Percentiles rank a stretch among this genome's conserved stretches.
phyloP scores from a whole-genome alignment of 2,888 invertebrate species.

The Endomychus coccineus region DNA sequence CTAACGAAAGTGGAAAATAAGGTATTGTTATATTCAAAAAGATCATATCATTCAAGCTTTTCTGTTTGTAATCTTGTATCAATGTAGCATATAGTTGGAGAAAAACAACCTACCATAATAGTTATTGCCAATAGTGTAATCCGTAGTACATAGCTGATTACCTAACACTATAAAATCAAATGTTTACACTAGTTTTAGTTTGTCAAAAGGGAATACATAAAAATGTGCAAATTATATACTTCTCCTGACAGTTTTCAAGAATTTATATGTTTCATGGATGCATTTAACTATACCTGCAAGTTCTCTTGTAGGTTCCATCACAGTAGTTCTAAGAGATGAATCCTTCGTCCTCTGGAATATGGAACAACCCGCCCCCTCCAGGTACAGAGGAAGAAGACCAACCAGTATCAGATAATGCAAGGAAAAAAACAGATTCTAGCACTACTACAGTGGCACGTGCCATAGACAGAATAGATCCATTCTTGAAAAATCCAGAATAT shows the following conservation, averaged over 20 bases:
- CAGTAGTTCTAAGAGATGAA: slow-evolving; percentile 32
- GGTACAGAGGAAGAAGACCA: slow-evolving; percentile 38
- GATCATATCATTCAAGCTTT: too few relatives aligned
- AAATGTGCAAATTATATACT: slow-evolving; percentile 11
- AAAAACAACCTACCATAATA: too few relatives aligned
- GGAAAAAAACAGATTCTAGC: background rate
- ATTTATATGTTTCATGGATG: slow-evolving; percentile 28
- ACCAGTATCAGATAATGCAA: background rate
- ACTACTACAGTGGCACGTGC: slow-evolving; percentile 17
- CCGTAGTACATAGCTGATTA: too few relatives aligned
- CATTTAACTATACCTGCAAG: slow-evolving; percentile 46
- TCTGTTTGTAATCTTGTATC: too few relatives aligned
- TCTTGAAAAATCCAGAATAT: slow-evolving; percentile 35
- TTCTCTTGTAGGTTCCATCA: slow-evolving; percentile 45
- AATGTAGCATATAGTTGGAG: too few relatives aligned
- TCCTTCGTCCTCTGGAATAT: slow-evolving; percentile 30
- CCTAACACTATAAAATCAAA: too few relatives aligned
- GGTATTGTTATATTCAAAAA: too few relatives aligned
- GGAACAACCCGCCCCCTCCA: slow-evolving; percentile 43
- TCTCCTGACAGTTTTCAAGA: slow-evolving; percentile 27
- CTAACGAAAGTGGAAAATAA: too few relatives aligned
- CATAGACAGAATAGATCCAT: slow-evolving; percentile 35
- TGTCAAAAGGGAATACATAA: too few relatives aligned
- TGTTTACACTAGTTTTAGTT: too few relatives aligned
- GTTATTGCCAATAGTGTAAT: too few relatives aligned